Evolutionary conservation across 2,797 vertebrate species (phyloP), one percentile per base, ranked within the genome.

Genomic region (Tamandua tetradactyla): DNA sequence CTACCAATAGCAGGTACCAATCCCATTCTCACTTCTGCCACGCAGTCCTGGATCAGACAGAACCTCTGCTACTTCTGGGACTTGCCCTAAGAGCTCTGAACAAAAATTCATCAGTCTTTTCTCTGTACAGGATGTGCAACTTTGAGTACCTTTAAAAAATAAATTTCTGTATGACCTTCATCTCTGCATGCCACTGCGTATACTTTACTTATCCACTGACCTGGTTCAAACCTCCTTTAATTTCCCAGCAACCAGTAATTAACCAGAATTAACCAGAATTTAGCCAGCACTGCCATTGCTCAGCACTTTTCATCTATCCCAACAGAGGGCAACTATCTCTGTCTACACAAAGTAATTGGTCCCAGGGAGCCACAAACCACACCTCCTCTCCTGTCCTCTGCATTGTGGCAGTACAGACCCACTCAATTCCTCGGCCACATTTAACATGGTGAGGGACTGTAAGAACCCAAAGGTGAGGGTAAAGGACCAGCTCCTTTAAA

Each of bases 1-100:
- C 99, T 97, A 98, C 98, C 86, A 98, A 98, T 0, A 98, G 96
- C 98, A 99, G 99, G 99, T 99, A 97, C 74, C 40, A 6, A 8
- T 42, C 78, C 79, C 35, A 2, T 37, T 81, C 57, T 68, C 57
- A 8, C 40, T 92, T 40, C 52, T 81, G 94, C 44, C 23, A 27
- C 22, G 44, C 44, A 44, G 52, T 64, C 66, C 72, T 61, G 25
- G 71, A 72, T 47, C 30, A 42, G 25, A 64, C 37, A 79, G 35
- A 20, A 32, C 64, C 62, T 93, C 68, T 89, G 57, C 57, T 76
- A 7, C 59, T 88, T 90, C 80, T 57, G n/a, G 74, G 78, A 80
- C 64, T 59, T 93, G 61, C 83, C 37, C 82, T 59, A 62, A 89
- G 72, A 79, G 35, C 37, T 72, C 87, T 61, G 55, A 93, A 78